Conservation (phyloP, 2,888 invertebrate species). For the Polydrusus cervinus region DNA sequence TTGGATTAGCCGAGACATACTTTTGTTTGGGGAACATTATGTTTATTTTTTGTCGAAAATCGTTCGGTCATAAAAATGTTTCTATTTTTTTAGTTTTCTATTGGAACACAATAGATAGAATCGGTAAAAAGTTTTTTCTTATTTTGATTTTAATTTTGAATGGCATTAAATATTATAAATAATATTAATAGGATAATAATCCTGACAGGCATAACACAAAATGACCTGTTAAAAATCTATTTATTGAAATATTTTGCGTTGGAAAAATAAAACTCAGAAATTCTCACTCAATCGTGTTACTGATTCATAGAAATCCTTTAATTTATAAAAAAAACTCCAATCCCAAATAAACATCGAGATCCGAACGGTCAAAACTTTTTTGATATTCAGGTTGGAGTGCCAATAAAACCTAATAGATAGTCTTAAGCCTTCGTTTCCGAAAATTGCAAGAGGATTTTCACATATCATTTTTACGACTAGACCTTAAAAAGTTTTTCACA, state of each 20-base stretch:
- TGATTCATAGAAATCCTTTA: background rate
- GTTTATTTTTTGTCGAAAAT: conserved; percentile 6
- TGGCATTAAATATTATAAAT: no score
- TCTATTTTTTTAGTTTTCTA: no score
- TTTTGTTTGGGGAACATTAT: conserved; percentile 22
- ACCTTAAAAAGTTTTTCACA: conserved; percentile 38
- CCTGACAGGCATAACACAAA: no score
- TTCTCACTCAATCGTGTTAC: background rate
- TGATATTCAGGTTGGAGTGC: conserved; percentile 46
- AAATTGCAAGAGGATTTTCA: conserved; percentile 46
- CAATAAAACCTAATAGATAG: conserved; percentile 47
- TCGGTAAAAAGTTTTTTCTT: no score
- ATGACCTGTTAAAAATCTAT: no score
- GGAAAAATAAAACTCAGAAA: no score
- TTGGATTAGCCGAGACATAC: conserved; percentile 37
- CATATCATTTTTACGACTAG: conserved; percentile 46
- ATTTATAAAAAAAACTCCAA: background rate
- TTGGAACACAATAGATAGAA: no score
- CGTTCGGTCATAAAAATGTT: conserved; percentile 1
- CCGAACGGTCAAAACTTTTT: conserved; percentile 27
- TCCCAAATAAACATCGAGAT: conserved; percentile 8
- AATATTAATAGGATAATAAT: no score
- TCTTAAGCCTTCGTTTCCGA: conserved; percentile 42
- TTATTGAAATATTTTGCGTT: no score
- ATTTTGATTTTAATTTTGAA: no score